phyloP scores from a whole-genome alignment of 1,140 invertebrate genomes.

The Centruroides sculpturatus region DNA sequence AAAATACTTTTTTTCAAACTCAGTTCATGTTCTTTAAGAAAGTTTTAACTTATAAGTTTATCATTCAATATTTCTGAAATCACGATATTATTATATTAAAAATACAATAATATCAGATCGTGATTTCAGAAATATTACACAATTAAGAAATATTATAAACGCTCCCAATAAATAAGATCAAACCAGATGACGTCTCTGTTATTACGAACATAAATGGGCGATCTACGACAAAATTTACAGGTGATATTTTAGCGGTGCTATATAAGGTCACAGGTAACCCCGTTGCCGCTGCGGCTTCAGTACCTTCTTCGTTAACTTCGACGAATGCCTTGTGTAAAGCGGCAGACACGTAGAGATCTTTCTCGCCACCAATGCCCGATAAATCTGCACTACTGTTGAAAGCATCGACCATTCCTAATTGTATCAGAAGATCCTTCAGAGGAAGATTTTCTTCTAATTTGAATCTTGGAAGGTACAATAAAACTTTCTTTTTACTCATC shows the following conservation, averaged over 20 bases:
- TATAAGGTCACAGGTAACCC: no score
- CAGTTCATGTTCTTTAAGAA: no score
- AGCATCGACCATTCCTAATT: conserved; percentile 16
- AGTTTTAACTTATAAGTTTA: no score
- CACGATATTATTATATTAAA: no score
- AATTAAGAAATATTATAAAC: conserved; percentile 5
- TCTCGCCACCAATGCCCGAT: conserved; percentile 12
- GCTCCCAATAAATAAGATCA: conserved; percentile 48
- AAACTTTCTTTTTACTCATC: background rate
- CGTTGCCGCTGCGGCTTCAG: conserved; percentile 56
- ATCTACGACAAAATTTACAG: conserved; percentile 46
- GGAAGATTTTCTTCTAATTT: conserved; percentile 44
- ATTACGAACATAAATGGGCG: conserved; percentile 58
- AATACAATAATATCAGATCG: no score
- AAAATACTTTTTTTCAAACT: no score
- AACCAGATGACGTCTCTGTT: conserved; percentile 40
- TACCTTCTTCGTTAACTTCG: conserved; percentile 67
- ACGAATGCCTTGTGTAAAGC: conserved; percentile 65
- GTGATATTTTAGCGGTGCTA: no score
- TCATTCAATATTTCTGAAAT: no score
- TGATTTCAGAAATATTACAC: no score
- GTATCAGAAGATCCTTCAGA: conserved; percentile 14
- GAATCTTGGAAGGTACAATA: conserved; percentile 51
- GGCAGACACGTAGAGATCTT: conserved; percentile 18
- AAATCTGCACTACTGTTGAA: conserved; percentile 18